Evolutionary conservation across 2,797 vertebrate genomes (phyloP).

Genomic region (Dallia pectoralis): DNA sequence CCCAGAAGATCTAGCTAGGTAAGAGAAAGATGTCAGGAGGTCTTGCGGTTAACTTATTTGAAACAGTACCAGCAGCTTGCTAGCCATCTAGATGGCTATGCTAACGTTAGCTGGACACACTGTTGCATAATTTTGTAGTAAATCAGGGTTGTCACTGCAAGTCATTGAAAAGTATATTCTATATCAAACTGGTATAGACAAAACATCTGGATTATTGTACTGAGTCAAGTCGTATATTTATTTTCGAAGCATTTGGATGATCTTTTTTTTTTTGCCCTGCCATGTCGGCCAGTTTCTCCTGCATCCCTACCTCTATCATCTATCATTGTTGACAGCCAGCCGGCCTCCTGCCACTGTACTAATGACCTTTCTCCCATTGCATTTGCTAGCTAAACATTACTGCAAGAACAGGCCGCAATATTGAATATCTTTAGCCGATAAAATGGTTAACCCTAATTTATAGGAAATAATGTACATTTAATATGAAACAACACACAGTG

Average conservation of each 20-base stretch:
- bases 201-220: background rate
- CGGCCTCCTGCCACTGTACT: background rate
- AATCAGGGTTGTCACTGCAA: background rate
- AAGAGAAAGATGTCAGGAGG: constrained; percentile 23
- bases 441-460: background rate
- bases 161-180: background rate
- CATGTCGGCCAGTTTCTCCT: constrained; percentile 38
- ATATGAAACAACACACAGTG: background rate
- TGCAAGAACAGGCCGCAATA: background rate
- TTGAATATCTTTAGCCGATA: background rate
- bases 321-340: constrained; percentile 39
- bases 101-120: constrained; percentile 26
- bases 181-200: background rate
- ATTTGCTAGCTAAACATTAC: background rate
- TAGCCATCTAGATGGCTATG: constrained; percentile 45
- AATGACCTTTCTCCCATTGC: constrained; percentile 2
- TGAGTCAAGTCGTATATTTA: background rate
- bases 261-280: constrained; percentile 13
- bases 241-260: background rate
- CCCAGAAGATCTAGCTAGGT: constrained; percentile 17
- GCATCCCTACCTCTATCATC: constrained; percentile 18
- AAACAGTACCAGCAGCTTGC: constrained; percentile 22
- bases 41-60: constrained; percentile 17
- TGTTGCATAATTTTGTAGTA: background rate
- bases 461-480: background rate